Conservation (phyloP, 1,140 invertebrate species). For the Pantala flavescens region DNA sequence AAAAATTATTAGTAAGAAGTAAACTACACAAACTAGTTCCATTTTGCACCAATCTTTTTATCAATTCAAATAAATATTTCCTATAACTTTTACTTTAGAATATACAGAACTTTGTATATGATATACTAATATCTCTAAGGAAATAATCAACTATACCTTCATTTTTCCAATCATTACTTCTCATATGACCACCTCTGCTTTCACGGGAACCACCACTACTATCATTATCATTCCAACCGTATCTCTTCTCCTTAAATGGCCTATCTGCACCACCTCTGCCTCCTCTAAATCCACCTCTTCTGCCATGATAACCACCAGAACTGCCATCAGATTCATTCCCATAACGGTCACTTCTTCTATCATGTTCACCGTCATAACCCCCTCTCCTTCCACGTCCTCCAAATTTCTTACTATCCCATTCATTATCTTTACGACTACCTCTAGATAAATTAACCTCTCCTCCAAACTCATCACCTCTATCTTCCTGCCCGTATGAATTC, state of each 20-base stretch:
- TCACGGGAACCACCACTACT: background rate
- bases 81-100: too few species aligned
- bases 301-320: background rate
- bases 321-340: background rate
- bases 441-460: too few species aligned
- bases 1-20: too few species aligned
- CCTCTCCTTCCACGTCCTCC: constrained; percentile 23
- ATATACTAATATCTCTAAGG: too few species aligned
- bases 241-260: background rate
- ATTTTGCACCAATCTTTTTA: too few species aligned
- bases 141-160: background rate
- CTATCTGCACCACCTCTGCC: background rate
- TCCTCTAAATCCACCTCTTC: background rate
- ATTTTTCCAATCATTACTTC: background rate
- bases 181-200: background rate
- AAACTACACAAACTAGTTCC: too few species aligned
- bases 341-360: background rate
- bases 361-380: constrained; percentile 13
- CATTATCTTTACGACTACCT: too few species aligned
- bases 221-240: background rate
- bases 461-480: too few species aligned
- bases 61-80: too few species aligned
- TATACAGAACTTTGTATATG: too few species aligned
- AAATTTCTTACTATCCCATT: too few species aligned
- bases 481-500: constrained; percentile 24